phyloP scores from a whole-genome alignment of 2,797 vertebrate genomes.

The Bufotes viridis region DNA sequence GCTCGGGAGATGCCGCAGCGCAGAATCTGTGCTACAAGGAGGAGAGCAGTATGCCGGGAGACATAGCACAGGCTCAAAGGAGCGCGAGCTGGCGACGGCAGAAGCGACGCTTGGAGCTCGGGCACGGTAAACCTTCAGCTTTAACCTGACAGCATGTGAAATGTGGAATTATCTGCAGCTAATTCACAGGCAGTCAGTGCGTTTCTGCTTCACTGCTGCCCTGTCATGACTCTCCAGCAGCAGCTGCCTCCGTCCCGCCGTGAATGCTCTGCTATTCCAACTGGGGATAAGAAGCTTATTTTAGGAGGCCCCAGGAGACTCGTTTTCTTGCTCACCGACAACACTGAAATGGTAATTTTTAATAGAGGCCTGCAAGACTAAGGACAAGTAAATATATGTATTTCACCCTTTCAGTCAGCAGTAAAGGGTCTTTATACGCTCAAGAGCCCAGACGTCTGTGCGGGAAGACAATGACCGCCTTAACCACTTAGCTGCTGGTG shows the following conservation, averaged over 20 bases:
- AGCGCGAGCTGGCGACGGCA: neutral
- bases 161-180: slow-evolving; percentile 55
- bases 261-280: slow-evolving; percentile 44
- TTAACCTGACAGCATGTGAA: slow-evolving; percentile 47
- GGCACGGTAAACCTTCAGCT: slow-evolving; percentile 15
- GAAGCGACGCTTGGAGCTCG: neutral
- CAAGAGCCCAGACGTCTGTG: neutral
- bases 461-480: neutral
- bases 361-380: slow-evolving; percentile 33
- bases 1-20: too few relatives aligned
- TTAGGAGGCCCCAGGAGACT: slow-evolving; percentile 35
- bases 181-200: slow-evolving; percentile 40
- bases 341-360: slow-evolving; percentile 39
- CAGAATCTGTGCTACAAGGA: neutral
- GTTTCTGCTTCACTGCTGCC: slow-evolving; percentile 49
- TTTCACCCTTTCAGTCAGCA: slow-evolving; percentile 13
- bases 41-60: neutral
- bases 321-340: slow-evolving; percentile 29
- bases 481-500: neutral
- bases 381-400: slow-evolving; percentile 13
- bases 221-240: slow-evolving; percentile 48
- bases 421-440: slow-evolving; percentile 5
- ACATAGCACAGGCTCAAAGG: neutral
- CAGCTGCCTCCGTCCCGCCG: slow-evolving; percentile 45
- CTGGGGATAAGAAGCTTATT: slow-evolving; percentile 50